Evolutionary conservation across 2,888 invertebrate genomes (phyloP), one percentile per base, ranked within the genome.

Genomic region (Tachina lurida): DNA sequence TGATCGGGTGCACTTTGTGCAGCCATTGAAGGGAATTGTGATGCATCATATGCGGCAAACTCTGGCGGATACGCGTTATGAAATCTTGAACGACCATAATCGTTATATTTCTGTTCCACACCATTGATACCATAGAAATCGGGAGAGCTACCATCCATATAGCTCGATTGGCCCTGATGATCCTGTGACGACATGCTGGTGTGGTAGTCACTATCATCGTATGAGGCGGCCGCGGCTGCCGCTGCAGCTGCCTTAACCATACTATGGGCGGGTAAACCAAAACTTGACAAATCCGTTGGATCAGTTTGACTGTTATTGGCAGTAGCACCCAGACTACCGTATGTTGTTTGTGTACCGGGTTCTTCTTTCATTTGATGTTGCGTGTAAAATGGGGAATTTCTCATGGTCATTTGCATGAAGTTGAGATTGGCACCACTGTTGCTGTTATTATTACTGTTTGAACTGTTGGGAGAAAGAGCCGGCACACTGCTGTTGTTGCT

Each of bases 1-100:
- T 94, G 94, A 65, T 94, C 94, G 84, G 90, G 88, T 78, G 93
- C 93, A 86, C 94, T 93, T 90, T 94, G 94, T 88, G 94, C 95
- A 63, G 95, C 95, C 89, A 97, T 96, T 81, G 96, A 95, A 91
- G 96, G 96, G 92, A 96, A 97, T 87, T 95, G 95, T 85, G 95
- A 93, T 73, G 94, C 93, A 90, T 95, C 95, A 91, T 95, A 96
- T 52, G 95, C 94, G 60, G 94, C 84, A 83, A 91, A 93, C 39
- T 93, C 93, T 0, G 91, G 84, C 13, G 89, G 88, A 77, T 92
- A 93, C 31, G 89, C 71, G 13, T 93, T 93, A 71, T 91, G 92
- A 88, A 94, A 92, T 92, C 95, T 90, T 47, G 90, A 80, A 41
- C 92, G 89, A 13, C 89, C 87, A 19, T 90, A 90, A 10, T 90